Evolutionary conservation across 1,140 invertebrate genomes (phyloP).

Genomic region (Calephelis virginiensis): DNA sequence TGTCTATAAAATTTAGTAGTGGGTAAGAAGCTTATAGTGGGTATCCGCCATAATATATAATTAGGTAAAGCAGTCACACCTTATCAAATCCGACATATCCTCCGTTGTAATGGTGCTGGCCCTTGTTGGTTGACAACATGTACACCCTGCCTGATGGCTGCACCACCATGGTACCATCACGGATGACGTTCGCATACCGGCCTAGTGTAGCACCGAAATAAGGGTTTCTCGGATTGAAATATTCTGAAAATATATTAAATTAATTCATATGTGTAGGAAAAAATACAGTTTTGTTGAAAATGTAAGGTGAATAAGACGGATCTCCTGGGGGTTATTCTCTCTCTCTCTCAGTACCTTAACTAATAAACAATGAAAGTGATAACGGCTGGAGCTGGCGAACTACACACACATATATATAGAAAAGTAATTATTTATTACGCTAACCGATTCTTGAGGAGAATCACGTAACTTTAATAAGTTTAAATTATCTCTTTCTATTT

Average conservation of each 20-base stretch:
- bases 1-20: too few relatives aligned
- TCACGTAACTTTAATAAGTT: too few relatives aligned
- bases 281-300: not conserved
- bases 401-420: too few relatives aligned
- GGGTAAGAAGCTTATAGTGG: not conserved
- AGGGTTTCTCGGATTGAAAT: slow-evolving; percentile 82
- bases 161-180: slow-evolving; percentile 58
- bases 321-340: too few relatives aligned
- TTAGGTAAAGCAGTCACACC: slow-evolving; percentile 79
- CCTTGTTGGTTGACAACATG: slow-evolving; percentile 85
- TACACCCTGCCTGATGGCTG: slow-evolving; percentile 80
- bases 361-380: too few relatives aligned
- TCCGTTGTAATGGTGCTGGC: slow-evolving; percentile 90
- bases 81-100: slow-evolving; percentile 92
- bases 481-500: too few relatives aligned
- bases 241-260: slow-evolving; percentile 72
- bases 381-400: not conserved
- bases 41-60: not conserved
- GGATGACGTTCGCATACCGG: slow-evolving; percentile 92
- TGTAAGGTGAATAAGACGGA: too few relatives aligned
- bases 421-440: too few relatives aligned
- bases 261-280: not conserved
- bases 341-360: too few relatives aligned
- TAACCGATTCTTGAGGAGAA: too few relatives aligned
- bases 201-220: slow-evolving; percentile 96